A percentile compares a stretch with the other conserved stretches of the same genome.
Conservation (phyloP, 2,113 vertebrate genomes). For the Platysternon megacephalum region DNA sequence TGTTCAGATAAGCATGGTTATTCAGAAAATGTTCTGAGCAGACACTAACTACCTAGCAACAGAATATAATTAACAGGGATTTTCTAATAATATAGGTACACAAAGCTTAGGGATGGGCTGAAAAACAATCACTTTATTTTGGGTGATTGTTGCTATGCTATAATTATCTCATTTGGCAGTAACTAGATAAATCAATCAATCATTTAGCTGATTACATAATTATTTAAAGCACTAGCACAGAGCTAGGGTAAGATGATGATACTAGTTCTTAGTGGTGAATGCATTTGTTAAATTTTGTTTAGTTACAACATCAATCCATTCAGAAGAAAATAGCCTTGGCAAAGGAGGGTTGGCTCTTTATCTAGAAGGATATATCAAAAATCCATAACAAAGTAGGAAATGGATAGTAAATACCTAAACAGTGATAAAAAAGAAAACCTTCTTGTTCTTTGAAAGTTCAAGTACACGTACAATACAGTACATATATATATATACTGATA, state of each 20-base stretch:
- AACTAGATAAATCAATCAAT: conserved; percentile 47
- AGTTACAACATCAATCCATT: background rate
- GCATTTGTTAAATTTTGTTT: background rate
- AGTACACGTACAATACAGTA: background rate
- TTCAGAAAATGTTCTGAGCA: background rate
- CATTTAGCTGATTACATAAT: conserved; percentile 41
- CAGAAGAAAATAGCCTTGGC: background rate
- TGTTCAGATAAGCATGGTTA: background rate
- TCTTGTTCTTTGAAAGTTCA: background rate
- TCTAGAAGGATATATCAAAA: background rate
- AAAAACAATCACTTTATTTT: conserved; percentile 37
- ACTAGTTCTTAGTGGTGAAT: background rate
- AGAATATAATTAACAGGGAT: background rate
- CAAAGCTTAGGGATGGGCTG: background rate
- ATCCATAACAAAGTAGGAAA: background rate
- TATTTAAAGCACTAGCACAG: conserved; percentile 14
- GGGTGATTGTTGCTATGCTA: conserved; percentile 4
- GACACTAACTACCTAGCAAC: background rate
- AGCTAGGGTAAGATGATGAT: background rate
- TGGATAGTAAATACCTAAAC: background rate
- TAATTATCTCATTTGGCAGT: conserved; percentile 62
- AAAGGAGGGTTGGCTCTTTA: background rate
- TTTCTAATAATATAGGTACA: conserved; percentile 17
- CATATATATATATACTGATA: background rate
- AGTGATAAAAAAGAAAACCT: background rate